Percentiles rank a stretch among this genome's conserved stretches.
Evolutionary conservation across 2,113 vertebrate species (phyloP).

Genomic region (Aspidoscelis tigris): DNA sequence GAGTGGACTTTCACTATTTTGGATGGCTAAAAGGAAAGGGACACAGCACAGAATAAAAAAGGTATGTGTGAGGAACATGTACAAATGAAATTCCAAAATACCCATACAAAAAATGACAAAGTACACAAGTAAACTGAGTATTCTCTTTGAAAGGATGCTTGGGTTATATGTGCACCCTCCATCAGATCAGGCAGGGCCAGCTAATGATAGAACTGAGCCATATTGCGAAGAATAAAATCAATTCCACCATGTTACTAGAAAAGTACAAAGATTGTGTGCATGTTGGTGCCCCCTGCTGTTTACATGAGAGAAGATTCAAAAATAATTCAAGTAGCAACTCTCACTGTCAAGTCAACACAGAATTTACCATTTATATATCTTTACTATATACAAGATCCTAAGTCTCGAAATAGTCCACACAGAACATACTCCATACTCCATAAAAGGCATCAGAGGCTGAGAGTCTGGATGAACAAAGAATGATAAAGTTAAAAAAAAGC

Average conservation of each 20-base stretch:
- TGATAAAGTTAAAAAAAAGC: too few species aligned
- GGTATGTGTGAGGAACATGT: neutral
- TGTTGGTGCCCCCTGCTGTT: conserved; percentile 66
- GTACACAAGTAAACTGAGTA: neutral
- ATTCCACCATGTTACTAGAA: accelerated
- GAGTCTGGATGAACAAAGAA: too few species aligned
- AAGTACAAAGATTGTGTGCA: accelerated
- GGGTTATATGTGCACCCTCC: neutral
- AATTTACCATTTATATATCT: neutral
- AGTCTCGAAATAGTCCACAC: neutral
- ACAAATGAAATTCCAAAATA: neutral
- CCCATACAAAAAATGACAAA: neutral
- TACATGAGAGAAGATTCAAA: neutral
- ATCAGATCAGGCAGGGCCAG: accelerated
- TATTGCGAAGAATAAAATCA: neutral
- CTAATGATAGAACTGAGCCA: neutral
- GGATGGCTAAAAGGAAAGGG: conserved; percentile 69
- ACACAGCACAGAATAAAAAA: neutral
- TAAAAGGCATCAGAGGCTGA: too few species aligned
- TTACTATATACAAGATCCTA: too few species aligned
- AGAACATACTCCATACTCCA: neutral
- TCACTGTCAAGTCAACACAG: neutral
- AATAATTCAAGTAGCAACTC: neutral
- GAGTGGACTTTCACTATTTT: conserved; percentile 83
- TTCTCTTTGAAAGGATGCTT: neutral